Conservation (phyloP, 1,140 invertebrate genomes). For the Drosophila willistoni region DNA sequence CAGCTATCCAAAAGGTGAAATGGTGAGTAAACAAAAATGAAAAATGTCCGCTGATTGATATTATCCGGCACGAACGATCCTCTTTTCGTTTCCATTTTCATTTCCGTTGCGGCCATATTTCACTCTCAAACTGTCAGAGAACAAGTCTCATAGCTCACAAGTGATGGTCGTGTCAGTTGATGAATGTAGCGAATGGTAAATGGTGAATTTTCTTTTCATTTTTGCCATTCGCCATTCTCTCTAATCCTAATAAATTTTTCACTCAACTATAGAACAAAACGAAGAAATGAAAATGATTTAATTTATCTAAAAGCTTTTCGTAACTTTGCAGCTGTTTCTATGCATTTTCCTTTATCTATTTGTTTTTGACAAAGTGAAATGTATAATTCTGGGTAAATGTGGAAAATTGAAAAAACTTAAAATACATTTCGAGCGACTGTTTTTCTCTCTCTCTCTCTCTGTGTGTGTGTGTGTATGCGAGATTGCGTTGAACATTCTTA, state of each 20-base stretch:
- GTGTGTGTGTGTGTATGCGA: constrained; percentile 12
- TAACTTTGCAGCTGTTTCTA: constrained; percentile 44
- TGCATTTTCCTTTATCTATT: constrained; percentile 44
- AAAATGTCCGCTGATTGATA: constrained; percentile 79
- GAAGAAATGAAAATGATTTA: constrained; percentile 59
- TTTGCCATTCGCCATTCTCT: constrained; percentile 7
- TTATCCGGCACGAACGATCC: constrained; percentile 51
- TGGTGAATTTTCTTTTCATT: not conserved
- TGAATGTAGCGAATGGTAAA: not conserved
- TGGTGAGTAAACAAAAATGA: constrained; percentile 77
- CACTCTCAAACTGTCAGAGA: constrained; percentile 15
- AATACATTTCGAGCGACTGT: constrained; percentile 47
- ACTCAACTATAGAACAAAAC: constrained; percentile 28
- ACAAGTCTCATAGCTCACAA: not conserved
- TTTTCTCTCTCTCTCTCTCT: not conserved
- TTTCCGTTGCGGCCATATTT: constrained; percentile 76
- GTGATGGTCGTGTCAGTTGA: too few relatives aligned
- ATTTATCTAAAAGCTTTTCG: constrained; percentile 74
- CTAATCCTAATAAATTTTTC: not conserved
- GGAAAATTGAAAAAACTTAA: constrained; percentile 62
- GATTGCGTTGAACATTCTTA: constrained; percentile 63
- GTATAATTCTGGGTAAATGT: constrained; percentile 34
- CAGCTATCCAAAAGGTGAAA: constrained; percentile 36
- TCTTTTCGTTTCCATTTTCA: not conserved
- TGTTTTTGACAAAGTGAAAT: constrained; percentile 69